Percentiles rank a stretch among this genome's conserved stretches.
These are phyloP conservation scores for Drosophila pegasa DNA, from an alignment of 2,888 invertebrate genomes.

Conservation along the genomic window DNA sequence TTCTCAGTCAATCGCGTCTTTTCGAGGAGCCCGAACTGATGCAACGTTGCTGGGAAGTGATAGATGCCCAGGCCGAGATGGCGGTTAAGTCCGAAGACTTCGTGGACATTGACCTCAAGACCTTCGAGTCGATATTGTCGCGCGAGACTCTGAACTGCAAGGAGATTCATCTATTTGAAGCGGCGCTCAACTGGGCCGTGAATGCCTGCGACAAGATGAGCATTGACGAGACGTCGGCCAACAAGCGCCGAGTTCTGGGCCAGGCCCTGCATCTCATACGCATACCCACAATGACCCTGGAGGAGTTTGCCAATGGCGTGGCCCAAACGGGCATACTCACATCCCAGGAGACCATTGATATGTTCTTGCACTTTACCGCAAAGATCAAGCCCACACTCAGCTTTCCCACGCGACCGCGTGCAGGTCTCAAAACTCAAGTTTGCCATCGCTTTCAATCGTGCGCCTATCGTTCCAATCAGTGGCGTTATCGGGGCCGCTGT, in stretches of 20 bases:
- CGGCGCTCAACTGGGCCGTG: slow-evolving; percentile 96
- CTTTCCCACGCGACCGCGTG: slow-evolving; percentile 93
- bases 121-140: slow-evolving; percentile 95
- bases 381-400: slow-evolving; percentile 92
- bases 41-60: slow-evolving; percentile 98
- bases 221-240: slow-evolving; percentile 91
- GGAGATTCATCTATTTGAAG: slow-evolving; percentile 95
- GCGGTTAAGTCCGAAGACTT: slow-evolving; percentile 98
- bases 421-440: slow-evolving; percentile 96
- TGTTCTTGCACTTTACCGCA: slow-evolving; percentile 97
- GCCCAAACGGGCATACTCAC: slow-evolving; percentile 97
- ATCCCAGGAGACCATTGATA: slow-evolving; percentile 96
- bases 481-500: slow-evolving; percentile 98
- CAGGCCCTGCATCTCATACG: slow-evolving; percentile 94
- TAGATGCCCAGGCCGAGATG: slow-evolving; percentile 98
- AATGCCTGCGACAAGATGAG: slow-evolving; percentile 95
- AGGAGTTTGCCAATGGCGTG: slow-evolving; percentile 97
- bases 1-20: slow-evolving; percentile 96
- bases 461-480: slow-evolving; percentile 98
- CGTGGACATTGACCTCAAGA: slow-evolving; percentile 97
- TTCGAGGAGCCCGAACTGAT: slow-evolving; percentile 99
- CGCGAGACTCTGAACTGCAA: slow-evolving; percentile 98
- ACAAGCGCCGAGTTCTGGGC: slow-evolving; percentile 91
- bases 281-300: slow-evolving; percentile 96
- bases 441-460: slow-evolving; percentile 98